Evolutionary conservation across 2,888 invertebrate genomes (phyloP), one percentile per base, ranked within the genome.

Genomic region (Nowickia ferox): DNA sequence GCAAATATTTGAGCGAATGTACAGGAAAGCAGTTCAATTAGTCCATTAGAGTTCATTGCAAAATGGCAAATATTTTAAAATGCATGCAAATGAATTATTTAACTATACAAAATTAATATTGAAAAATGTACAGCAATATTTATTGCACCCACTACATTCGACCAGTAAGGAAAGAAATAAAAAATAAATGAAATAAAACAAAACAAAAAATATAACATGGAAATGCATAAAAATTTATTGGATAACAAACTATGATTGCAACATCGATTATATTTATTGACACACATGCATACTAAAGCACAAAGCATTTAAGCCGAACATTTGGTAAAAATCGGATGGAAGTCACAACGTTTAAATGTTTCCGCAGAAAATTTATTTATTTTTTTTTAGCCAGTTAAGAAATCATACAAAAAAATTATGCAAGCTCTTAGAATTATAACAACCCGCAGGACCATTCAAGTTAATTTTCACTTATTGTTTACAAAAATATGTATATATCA

Each of bases 1-100:
- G n/a, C 30, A 53, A 48, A 38, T 74, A 40, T 17, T 53, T n/a
- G 5, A 51, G 59, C 30, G 51, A 22, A 42, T 53, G 42, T 30
- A 19, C 30, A 55, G 55, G 17, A 72, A 72, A 65, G 40, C 71
- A 71, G 57, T 53, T 48, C 82, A 76, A 71, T 82, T 82, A 57
- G 30, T 65, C 76, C 71, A 82, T 76, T 76, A 76, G 71, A 75
- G 63, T 55, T 57, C 69, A 82, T 55, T 69, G 63, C 40, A 19
- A 30, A 30, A 76, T 76, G 48, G 22, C 17, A 48, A 30, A 69
- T 53, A 82, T 57, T 76, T 76, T 76, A 48, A 82, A 48, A 82
- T 76, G 10, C 76, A 53, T 61, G 9, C 74, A 48, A 80, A 66
- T 75, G 44, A 81, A 75, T 81, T 68, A 82, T 76, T 82, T 48